Base-by-base conservation (phyloP, 2,113 vertebrate genomes). In the Piliocolobus tephrosceles region DNA sequence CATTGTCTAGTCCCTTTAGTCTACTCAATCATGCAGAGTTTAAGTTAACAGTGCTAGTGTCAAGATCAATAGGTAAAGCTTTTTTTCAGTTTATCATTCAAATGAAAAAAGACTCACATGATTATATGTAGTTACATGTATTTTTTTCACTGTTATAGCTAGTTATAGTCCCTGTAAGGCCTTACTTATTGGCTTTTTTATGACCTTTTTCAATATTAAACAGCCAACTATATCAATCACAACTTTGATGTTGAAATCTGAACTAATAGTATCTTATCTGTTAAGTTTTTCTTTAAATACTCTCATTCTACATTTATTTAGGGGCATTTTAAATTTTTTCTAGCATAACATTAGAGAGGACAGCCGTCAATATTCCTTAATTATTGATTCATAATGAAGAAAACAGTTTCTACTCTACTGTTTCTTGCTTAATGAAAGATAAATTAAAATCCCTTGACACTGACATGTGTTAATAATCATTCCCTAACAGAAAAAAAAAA, bases 391-490 rank as follows among this genome's bases (percentile, higher is more conserved):
- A 91, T 93, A 94, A 66, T 78, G 83, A 90, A 95, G 93, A 57
- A 95, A 96, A 94, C 22, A 85, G 47, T 90, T 45, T 94, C 94
- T 80, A 95, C n/a, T 84, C 94, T 96, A 78, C 47, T 97, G 47
- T 87, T 97, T 98, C 93, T 85, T 76, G 70, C 58, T 96, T 96
- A 97, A 89, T 75, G 94, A 97, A 98, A 96, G 96, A 97, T 87
- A 96, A 86, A 96, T 90, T 79, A 88, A 90, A 96, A 96, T 94
- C 82, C 97, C 95, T 90, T 97, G 96, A 96, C 92, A 96, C 1
- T 97, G 80, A 85, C 97, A 58, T 95, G 97, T 98, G 97, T 97
- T 98, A 98, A 95, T 72, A 95, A 91, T 95, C 55, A 97, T 88
- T 98, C 97, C 90, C 97, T 92, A 96, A 75, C 30, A 96, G 89